A percentile compares a stretch with the other conserved stretches of the same genome.
Evolutionary conservation across 2,888 invertebrate genomes (phyloP).

Genomic region (Hedychridium roseum): DNA sequence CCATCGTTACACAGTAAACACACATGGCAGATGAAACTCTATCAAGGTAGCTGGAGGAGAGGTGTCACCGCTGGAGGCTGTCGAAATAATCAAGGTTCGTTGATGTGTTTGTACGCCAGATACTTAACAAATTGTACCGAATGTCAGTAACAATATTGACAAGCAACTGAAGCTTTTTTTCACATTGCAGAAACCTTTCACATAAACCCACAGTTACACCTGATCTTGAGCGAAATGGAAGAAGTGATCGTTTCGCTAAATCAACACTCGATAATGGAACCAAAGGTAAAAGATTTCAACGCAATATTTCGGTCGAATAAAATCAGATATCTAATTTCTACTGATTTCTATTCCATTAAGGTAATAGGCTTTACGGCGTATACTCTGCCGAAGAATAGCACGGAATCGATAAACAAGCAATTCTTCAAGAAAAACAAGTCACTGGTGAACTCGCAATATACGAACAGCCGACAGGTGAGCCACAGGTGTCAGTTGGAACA

Average conservation of each 20-base stretch:
- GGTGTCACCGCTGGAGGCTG: constrained; percentile 92
- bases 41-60: constrained; percentile 85
- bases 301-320: neutral
- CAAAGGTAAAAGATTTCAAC: constrained; percentile 71
- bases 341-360: constrained; percentile 41
- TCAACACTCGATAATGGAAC: constrained; percentile 91
- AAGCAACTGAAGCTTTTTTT: constrained; percentile 12
- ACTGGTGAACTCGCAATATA: constrained; percentile 88
- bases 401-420: constrained; percentile 79
- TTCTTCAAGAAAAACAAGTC: constrained; percentile 90
- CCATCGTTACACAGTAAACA: constrained; percentile 79
- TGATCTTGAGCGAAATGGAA: constrained; percentile 80
- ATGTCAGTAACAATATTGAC: constrained; percentile 17
- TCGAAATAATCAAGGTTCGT: constrained; percentile 79
- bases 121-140: constrained; percentile 1
- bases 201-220: constrained; percentile 89
- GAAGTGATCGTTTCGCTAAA: constrained; percentile 86
- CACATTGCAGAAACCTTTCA: constrained; percentile 80
- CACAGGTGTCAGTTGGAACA: constrained; percentile 80
- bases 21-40: constrained; percentile 88
- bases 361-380: constrained; percentile 89
- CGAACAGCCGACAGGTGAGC: constrained; percentile 89
- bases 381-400: constrained; percentile 73
- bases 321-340: constrained; percentile 2
- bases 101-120: too few species aligned